phyloP scores from a whole-genome alignment of 2,797 vertebrate species.

The Poeciliopsis turneri region DNA sequence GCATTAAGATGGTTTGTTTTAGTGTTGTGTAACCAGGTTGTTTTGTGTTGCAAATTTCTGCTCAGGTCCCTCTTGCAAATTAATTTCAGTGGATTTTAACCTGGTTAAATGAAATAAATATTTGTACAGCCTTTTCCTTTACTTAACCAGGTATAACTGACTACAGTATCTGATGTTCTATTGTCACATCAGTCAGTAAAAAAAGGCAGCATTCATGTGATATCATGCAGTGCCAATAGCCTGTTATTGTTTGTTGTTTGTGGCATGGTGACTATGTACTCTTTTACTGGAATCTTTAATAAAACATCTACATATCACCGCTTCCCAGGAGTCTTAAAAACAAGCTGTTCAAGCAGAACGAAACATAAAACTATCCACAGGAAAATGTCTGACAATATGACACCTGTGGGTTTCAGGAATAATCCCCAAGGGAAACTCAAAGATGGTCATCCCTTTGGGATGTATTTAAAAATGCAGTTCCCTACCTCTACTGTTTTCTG shows the following conservation, averaged over 20 bases:
- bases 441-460: not conserved
- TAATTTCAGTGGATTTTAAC: not conserved
- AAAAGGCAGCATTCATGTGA: not conserved
- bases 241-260: not conserved
- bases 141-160: too few species aligned
- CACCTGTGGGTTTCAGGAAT: not conserved
- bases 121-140: too few species aligned
- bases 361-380: not conserved
- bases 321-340: not conserved
- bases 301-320: not conserved
- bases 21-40: too few species aligned
- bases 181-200: not conserved
- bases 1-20: too few species aligned
- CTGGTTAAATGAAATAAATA: not conserved
- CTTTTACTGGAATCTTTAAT: not conserved
- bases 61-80: too few species aligned
- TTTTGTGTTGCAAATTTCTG: too few species aligned
- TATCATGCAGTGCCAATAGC: not conserved
- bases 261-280: not conserved
- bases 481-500: not conserved
- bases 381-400: not conserved
- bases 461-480: not conserved
- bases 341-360: not conserved
- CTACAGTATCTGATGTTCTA: not conserved
- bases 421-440: not conserved